These are phyloP conservation scores for Ellobium chinense DNA, from an alignment of 2,888 invertebrate species.

Conservation along the genomic window DNA sequence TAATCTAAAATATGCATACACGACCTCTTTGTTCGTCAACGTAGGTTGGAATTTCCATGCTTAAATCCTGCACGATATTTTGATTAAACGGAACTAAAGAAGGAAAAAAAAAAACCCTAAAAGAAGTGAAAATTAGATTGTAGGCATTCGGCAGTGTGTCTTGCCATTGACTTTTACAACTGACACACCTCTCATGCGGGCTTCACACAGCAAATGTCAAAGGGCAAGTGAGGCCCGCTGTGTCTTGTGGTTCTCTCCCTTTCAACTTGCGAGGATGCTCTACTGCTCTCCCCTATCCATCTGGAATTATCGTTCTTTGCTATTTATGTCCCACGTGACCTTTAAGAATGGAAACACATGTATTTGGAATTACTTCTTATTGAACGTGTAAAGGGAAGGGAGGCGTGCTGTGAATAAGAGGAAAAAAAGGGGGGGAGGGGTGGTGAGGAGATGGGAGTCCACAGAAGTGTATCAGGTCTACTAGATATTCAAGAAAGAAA, in stretches of 20 bases:
- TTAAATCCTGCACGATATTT: too few species aligned
- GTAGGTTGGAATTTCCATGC: too few species aligned
- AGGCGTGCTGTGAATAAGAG: too few species aligned
- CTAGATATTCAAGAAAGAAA: slow-evolving; percentile 2
- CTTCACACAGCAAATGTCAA: not conserved
- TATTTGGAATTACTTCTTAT: not conserved
- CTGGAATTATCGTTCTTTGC: slow-evolving; percentile 8
- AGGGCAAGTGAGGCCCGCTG: not conserved
- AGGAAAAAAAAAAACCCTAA: too few species aligned
- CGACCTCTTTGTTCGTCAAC: too few species aligned
- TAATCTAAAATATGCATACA: too few species aligned
- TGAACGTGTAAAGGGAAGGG: not conserved
- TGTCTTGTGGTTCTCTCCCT: not conserved
- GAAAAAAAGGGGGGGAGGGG: too few species aligned
- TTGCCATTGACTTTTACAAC: not conserved
- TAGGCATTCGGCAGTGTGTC: not conserved
- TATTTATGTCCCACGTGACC: not conserved
- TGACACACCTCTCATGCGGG: not conserved
- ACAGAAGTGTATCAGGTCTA: too few species aligned
- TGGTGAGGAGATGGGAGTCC: too few species aligned
- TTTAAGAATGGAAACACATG: slow-evolving; percentile 10
- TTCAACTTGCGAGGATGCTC: slow-evolving; percentile 10
- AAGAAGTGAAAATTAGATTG: too few species aligned
- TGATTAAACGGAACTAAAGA: too few species aligned
- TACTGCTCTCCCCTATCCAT: not conserved